Conservation (phyloP, 2,888 invertebrate genomes). For the Lissonota sp. region DNA sequence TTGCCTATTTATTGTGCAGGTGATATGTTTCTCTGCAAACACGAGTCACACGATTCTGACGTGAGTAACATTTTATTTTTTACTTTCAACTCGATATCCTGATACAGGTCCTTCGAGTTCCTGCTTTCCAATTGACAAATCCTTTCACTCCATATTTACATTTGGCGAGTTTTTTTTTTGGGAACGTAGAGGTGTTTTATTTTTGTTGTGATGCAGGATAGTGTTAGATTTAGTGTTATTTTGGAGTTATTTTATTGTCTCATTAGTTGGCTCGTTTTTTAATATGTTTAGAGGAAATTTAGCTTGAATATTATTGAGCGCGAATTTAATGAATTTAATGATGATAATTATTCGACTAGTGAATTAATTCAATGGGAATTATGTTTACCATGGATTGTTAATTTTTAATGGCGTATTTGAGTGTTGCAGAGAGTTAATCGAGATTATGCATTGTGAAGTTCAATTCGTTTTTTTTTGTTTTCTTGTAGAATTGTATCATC, state of each 20-base stretch:
- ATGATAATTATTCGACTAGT: no score
- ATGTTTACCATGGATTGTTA: no score
- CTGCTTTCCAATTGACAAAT: conserved; percentile 45
- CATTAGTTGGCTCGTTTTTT: no score
- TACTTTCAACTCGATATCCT: not conserved
- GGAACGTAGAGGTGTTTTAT: conserved; percentile 21
- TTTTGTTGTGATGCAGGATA: conserved; percentile 5
- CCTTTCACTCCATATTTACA: not conserved
- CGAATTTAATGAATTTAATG: no score
- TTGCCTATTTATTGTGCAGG: not conserved
- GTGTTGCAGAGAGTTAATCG: not conserved
- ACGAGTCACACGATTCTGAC: conserved; percentile 54
- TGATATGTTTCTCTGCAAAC: conserved; percentile 52
- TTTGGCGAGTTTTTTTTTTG: not conserved
- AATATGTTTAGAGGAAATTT: no score
- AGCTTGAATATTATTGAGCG: no score
- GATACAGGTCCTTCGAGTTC: conserved; percentile 43
- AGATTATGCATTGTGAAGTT: not conserved
- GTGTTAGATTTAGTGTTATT: no score
- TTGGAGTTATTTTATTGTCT: no score
- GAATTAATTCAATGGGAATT: no score
- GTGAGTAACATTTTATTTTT: conserved; percentile 43
- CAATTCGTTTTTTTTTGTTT: conserved; percentile 16
- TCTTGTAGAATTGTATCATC: conserved; percentile 35
- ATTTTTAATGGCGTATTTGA: no score